These are phyloP conservation scores for Sigmodon hispidus DNA, from an alignment of 2,113 vertebrate species.

Conservation along the genomic window DNA sequence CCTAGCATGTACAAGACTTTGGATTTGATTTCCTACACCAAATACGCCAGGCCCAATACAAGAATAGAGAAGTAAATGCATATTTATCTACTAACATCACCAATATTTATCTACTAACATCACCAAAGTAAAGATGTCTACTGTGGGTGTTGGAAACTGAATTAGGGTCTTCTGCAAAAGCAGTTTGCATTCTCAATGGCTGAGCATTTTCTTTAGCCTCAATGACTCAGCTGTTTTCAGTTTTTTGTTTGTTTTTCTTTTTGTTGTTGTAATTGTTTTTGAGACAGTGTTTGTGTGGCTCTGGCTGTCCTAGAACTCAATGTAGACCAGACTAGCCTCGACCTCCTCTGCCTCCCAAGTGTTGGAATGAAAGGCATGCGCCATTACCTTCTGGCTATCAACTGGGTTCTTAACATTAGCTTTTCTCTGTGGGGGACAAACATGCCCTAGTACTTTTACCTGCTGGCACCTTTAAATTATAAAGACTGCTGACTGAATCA, in stretches of 20 bases:
- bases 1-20: background rate
- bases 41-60: background rate
- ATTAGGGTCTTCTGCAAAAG: background rate
- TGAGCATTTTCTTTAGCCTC: background rate
- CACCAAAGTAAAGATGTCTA: background rate
- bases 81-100: background rate
- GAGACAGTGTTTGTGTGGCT: background rate
- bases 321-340: background rate
- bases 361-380: background rate
- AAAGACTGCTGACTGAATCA: background rate
- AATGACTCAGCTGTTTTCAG: background rate
- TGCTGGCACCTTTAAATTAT: background rate
- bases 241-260: background rate
- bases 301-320: background rate
- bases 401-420: background rate
- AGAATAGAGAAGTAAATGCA: background rate
- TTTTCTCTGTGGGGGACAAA: background rate
- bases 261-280: background rate
- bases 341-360: background rate
- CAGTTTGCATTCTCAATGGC: background rate
- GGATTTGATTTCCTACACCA: background rate
- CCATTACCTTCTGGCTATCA: background rate
- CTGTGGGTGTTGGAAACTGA: background rate
- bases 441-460: background rate
- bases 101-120: background rate